A percentile compares a stretch with the other conserved stretches of the same genome.
These are phyloP conservation scores for Excalfactoria chinensis DNA, from an alignment of 2,113 vertebrate genomes.

Conservation along the genomic window DNA sequence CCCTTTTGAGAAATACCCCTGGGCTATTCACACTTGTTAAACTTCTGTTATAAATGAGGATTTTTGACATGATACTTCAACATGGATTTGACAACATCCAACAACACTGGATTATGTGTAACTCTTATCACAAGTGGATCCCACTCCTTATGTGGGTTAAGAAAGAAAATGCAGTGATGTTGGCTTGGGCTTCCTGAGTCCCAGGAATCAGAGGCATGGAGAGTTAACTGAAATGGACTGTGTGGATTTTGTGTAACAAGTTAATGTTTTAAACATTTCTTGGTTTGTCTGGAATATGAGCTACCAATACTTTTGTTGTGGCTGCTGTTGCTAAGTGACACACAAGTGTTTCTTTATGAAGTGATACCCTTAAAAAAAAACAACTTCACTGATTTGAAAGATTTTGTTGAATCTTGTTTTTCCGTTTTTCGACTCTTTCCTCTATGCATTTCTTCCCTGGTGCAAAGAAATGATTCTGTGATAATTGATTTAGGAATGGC, in stretches of 20 bases:
- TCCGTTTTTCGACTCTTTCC: background rate
- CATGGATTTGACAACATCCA: background rate
- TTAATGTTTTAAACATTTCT: conserved; percentile 42
- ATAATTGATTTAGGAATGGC: background rate
- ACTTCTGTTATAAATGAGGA: background rate
- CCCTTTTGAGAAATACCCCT: background rate
- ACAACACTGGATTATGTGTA: background rate
- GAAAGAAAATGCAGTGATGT: background rate
- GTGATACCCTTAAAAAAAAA: background rate
- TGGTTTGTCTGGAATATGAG: conserved; percentile 31
- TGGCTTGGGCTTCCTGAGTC: background rate
- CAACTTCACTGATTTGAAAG: background rate
- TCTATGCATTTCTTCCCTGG: background rate
- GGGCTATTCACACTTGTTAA: background rate
- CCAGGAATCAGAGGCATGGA: background rate
- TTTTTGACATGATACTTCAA: background rate
- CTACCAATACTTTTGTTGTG: conserved; percentile 17
- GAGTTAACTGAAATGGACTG: background rate
- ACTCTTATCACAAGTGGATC: background rate
- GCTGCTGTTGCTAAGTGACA: conserved; percentile 41
- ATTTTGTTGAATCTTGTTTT: conserved; percentile 1
- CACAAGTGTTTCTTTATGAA: conserved; percentile 10
- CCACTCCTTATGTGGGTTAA: background rate
- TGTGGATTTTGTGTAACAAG: conserved; percentile 20
- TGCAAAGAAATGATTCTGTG: background rate